Evolutionary conservation across 92 coral and sea anemone genomes (phyloP).

Genomic region (Umimayanthus kanabou): DNA sequence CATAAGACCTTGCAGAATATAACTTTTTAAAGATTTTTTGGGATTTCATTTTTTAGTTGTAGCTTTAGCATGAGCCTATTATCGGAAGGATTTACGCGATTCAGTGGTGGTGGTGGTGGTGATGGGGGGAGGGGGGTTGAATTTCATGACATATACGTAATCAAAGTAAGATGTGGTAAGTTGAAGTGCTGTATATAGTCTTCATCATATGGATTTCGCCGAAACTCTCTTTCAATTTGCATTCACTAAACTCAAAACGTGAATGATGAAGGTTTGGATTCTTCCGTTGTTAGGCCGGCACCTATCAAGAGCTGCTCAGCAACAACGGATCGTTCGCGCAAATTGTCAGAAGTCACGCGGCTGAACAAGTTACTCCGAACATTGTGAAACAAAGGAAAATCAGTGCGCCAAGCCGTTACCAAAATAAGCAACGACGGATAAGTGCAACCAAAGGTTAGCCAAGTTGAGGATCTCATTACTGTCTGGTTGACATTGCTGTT

Average conservation of each 20-base stretch:
- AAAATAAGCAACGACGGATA: not conserved
- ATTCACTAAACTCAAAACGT: not conserved
- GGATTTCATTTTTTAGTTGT: too few relatives aligned
- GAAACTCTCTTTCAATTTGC: not conserved
- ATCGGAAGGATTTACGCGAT: too few relatives aligned
- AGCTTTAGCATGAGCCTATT: too few relatives aligned
- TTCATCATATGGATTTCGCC: not conserved
- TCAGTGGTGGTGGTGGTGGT: too few relatives aligned
- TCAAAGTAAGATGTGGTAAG: too few relatives aligned
- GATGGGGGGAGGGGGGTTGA: too few relatives aligned
- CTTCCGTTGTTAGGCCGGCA: slow-evolving; percentile 20
- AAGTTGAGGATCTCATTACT: too few relatives aligned
- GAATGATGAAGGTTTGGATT: not conserved
- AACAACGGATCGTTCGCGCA: slow-evolving; percentile 53
- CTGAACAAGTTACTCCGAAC: slow-evolving; percentile 12
- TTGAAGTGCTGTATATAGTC: too few relatives aligned
- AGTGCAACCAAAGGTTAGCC: not conserved
- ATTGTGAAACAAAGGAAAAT: not conserved
- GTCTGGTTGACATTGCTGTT: too few relatives aligned
- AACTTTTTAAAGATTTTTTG: too few relatives aligned
- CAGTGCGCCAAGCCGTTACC: not conserved
- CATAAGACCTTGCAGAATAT: too few relatives aligned
- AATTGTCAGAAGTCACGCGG: slow-evolving; percentile 43
- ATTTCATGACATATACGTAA: too few relatives aligned
- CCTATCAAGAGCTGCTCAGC: slow-evolving; percentile 45